Evolutionary conservation across 2,888 invertebrate species (phyloP).

Genomic region (Caradrina clavipalpis): DNA sequence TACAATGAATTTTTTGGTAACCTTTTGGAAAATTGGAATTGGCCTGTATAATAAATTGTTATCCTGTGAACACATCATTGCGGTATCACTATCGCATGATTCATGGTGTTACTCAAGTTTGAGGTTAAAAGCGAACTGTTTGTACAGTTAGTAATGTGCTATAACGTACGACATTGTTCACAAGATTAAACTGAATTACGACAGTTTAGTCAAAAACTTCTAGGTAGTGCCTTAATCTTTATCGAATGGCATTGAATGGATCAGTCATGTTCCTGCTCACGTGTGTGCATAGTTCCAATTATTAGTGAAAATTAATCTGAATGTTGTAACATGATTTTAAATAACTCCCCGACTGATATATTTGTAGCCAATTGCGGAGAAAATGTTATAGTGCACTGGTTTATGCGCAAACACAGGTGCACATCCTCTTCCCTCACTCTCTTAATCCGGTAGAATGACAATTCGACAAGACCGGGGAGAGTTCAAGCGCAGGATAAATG

Average conservation of each 20-base stretch:
- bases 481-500: too few relatives aligned
- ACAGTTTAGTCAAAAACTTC: constrained; percentile 43
- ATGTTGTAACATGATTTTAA: too few relatives aligned
- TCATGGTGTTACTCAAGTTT: constrained; percentile 75
- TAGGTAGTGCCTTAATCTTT: constrained; percentile 40
- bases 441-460: too few relatives aligned
- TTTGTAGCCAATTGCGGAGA: too few relatives aligned
- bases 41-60: constrained; percentile 55
- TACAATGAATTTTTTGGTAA: constrained; percentile 64
- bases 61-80: constrained; percentile 35
- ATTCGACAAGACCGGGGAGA: too few relatives aligned
- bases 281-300: not conserved
- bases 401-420: too few relatives aligned
- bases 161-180: constrained; percentile 44
- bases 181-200: constrained; percentile 42
- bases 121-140: constrained; percentile 60
- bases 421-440: too few relatives aligned
- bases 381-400: too few relatives aligned
- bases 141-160: constrained; percentile 67
- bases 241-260: constrained; percentile 34
- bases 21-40: constrained; percentile 71
- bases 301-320: too few relatives aligned
- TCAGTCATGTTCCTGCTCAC: constrained; percentile 33
- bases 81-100: constrained; percentile 68
- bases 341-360: too few relatives aligned